Evolutionary conservation across 2,797 vertebrate genomes (phyloP).

Genomic region (Ctenosaura bakeri): DNA sequence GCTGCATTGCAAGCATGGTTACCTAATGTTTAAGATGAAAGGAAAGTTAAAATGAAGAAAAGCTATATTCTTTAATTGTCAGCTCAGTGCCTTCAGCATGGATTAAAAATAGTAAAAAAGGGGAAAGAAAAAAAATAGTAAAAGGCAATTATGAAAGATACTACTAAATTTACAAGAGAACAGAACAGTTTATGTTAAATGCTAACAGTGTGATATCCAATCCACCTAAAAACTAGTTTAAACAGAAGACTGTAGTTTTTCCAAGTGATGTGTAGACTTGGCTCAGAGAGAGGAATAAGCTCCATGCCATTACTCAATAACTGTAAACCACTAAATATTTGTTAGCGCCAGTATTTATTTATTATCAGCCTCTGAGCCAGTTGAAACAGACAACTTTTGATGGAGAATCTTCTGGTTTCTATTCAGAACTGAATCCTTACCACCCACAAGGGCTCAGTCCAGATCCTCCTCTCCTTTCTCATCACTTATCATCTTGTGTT

Average conservation of each 20-base stretch:
- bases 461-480: neutral
- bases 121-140: no score
- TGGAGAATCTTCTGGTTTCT: neutral
- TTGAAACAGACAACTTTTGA: neutral
- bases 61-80: neutral
- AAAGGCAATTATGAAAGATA: slow-evolving; percentile 9
- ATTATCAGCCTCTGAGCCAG: neutral
- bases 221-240: neutral
- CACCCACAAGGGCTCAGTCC: no score
- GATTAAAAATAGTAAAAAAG: neutral
- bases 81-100: neutral
- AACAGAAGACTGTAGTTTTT: neutral
- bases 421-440: neutral
- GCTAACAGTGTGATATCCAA: neutral
- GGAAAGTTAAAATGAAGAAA: neutral
- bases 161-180: neutral
- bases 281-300: neutral
- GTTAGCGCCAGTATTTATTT: neutral
- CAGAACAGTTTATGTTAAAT: neutral
- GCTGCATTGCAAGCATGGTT: neutral
- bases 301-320: neutral
- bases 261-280: neutral
- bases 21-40: neutral
- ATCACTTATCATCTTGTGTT: neutral
- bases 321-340: neutral